Conservation (phyloP, 53 echinoderm and acorn worm species). For the Zoroaster sp. region DNA sequence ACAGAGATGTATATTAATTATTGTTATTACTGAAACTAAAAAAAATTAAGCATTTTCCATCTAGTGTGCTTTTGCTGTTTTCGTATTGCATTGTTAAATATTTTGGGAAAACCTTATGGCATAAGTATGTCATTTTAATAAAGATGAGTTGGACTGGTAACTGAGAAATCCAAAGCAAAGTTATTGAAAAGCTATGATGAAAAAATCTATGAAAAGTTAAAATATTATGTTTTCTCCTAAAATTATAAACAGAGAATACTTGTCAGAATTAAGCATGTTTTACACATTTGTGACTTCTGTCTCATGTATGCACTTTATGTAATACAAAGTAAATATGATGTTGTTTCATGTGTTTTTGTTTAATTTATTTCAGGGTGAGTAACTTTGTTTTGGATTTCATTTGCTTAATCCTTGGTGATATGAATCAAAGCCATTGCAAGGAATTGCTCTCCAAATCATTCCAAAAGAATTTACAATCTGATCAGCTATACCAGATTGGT, state of each 20-base stretch:
- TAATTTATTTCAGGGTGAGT: neutral
- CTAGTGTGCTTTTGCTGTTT: conserved; percentile 59
- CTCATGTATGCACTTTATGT: neutral
- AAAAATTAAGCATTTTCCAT: conserved; percentile 37
- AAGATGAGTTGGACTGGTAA: neutral
- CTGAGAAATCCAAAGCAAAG: neutral
- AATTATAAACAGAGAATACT: neutral
- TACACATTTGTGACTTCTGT: neutral
- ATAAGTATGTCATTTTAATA: neutral
- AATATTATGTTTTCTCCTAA: neutral
- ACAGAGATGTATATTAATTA: conserved; percentile 46
- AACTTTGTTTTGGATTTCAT: conserved; percentile 23
- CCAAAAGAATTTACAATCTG: too few species aligned
- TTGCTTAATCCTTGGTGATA: neutral
- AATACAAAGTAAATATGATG: neutral
- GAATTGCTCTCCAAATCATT: neutral
- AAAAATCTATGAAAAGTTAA: neutral
- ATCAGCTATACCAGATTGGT: too few species aligned
- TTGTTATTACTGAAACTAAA: conserved; percentile 30
- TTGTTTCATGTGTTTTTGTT: neutral
- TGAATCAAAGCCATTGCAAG: neutral
- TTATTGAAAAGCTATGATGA: neutral
- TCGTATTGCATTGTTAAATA: conserved; percentile 53
- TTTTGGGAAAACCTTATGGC: neutral
- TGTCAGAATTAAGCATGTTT: neutral